phyloP scores from a whole-genome alignment of 2,888 invertebrate species.

The Coremacera marginata region DNA sequence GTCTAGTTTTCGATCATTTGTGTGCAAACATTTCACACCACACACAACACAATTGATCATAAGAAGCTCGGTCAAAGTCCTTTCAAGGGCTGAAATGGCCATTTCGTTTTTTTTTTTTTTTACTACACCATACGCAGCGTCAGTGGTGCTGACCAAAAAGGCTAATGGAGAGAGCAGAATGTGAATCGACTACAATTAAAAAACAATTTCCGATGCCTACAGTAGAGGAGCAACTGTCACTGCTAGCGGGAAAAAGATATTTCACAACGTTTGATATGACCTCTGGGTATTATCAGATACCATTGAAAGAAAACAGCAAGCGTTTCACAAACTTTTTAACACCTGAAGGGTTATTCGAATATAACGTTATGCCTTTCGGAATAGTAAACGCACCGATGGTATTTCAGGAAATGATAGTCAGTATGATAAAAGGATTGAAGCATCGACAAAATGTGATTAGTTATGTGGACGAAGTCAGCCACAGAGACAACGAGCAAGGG shows the following conservation, averaged over 20 bases:
- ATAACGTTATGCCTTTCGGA: conserved; percentile 60
- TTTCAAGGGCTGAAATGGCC: no score
- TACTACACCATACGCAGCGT: conserved; percentile 42
- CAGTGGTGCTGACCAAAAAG: conserved; percentile 41
- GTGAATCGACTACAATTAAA: conserved; percentile 45
- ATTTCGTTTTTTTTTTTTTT: no score
- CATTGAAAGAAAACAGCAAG: conserved; percentile 47
- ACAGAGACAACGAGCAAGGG: conserved; percentile 17
- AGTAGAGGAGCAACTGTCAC: conserved; percentile 44
- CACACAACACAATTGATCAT: no score
- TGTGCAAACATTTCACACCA: no score
- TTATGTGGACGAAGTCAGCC: conserved; percentile 39
- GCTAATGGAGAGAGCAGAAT: conserved; percentile 40
- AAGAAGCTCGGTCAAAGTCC: no score
- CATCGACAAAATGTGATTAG: neutral
- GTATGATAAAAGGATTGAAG: neutral
- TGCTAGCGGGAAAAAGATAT: conserved; percentile 49
- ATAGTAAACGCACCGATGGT: conserved; percentile 57
- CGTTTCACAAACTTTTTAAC: conserved; percentile 33
- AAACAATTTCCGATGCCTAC: conserved; percentile 46
- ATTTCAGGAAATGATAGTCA: conserved; percentile 52
- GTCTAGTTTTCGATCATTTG: no score
- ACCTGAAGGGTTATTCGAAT: conserved; percentile 58
- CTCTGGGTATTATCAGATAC: neutral
- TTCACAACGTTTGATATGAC: neutral